These are phyloP conservation scores for Falco rusticolus DNA, from an alignment of 2,797 vertebrate genomes.

Conservation along the genomic window DNA sequence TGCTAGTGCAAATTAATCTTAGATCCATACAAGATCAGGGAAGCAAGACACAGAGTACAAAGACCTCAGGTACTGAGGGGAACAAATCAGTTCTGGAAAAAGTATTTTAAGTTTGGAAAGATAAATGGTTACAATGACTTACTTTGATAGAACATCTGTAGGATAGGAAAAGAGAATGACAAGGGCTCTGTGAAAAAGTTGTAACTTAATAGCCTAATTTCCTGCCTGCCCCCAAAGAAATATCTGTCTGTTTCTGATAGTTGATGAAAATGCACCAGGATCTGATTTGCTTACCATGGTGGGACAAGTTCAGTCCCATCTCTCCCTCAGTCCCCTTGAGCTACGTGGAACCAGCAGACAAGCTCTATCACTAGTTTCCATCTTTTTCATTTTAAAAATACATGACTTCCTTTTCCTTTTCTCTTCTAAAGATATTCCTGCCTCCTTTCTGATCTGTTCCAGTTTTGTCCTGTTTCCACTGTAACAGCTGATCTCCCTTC, in stretches of 20 bases:
- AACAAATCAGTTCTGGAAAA: slow-evolving; percentile 78
- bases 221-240: slow-evolving; percentile 88
- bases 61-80: slow-evolving; percentile 72
- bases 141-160: slow-evolving; percentile 91
- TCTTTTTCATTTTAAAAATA: slow-evolving; percentile 17
- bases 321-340: slow-evolving; percentile 73
- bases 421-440: slow-evolving; percentile 1
- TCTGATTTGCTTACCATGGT: slow-evolving; percentile 85
- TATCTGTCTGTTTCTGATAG: slow-evolving; percentile 88
- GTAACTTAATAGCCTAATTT: slow-evolving; percentile 97
- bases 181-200: slow-evolving; percentile 82
- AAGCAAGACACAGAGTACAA: slow-evolving; percentile 78
- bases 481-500: background rate
- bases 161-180: slow-evolving; percentile 82
- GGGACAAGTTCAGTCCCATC: slow-evolving; percentile 87
- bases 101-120: slow-evolving; percentile 87
- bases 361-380: slow-evolving; percentile 18
- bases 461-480: slow-evolving; percentile 24
- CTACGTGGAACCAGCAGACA: background rate
- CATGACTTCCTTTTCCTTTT: background rate
- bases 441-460: background rate
- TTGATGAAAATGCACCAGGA: slow-evolving; percentile 88
- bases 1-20: slow-evolving; percentile 87
- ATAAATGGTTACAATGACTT: slow-evolving; percentile 90
- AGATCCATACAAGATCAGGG: slow-evolving; percentile 83